Conservation (phyloP, 2,797 vertebrate genomes). For the Gallinago solitaria region DNA sequence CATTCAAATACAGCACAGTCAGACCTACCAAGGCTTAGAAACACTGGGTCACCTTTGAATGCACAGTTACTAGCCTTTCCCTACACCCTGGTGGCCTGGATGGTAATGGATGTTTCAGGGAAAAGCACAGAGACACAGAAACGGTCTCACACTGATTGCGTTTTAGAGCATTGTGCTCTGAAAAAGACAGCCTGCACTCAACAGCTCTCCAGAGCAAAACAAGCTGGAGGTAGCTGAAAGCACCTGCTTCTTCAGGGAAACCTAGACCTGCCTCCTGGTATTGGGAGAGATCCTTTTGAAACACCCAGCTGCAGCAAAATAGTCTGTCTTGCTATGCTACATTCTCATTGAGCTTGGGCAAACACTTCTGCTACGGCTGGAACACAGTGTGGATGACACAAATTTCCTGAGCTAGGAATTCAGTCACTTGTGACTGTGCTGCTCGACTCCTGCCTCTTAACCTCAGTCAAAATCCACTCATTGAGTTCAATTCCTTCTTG, state of each 20-base stretch:
- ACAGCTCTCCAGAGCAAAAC: slow-evolving; percentile 17
- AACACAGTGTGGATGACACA: background rate
- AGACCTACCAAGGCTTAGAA: background rate
- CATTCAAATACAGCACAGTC: background rate
- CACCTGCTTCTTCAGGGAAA: background rate
- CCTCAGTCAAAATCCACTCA: background rate
- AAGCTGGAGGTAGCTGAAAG: slow-evolving; percentile 2
- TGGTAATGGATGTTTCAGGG: slow-evolving; percentile 53
- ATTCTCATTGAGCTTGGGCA: background rate
- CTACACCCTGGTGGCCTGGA: slow-evolving; percentile 25
- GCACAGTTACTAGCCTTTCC: background rate
- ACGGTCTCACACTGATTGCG: background rate
- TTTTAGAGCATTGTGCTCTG: background rate
- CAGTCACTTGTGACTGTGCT: background rate
- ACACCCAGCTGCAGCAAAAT: background rate
- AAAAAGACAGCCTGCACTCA: background rate
- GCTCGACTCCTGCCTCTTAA: background rate
- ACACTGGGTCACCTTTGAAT: slow-evolving; percentile 10
- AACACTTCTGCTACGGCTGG: background rate
- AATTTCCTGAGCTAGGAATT: background rate
- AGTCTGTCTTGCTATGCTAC: background rate
- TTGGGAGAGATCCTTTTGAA: background rate
- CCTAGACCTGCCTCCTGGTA: background rate
- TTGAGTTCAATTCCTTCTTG: background rate
- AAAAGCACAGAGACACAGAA: slow-evolving; percentile 10